Percentiles rank a stretch among this genome's conserved stretches.
These are phyloP conservation scores for Coptodon rendalli DNA, from an alignment of 2,113 vertebrate genomes.

Conservation along the genomic window DNA sequence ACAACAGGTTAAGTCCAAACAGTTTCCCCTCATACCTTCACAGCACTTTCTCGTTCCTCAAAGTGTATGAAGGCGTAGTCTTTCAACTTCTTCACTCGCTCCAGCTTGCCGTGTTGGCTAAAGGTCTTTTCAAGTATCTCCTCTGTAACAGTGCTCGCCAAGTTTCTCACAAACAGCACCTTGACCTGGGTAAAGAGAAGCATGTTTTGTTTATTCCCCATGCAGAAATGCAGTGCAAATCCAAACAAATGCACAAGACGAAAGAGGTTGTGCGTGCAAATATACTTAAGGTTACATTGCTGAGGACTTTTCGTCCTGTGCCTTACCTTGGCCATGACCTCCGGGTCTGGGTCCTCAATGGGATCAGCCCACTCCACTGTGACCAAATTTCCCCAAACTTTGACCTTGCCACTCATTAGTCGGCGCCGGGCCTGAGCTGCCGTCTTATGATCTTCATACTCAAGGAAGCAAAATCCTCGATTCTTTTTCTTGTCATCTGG, in stretches of 20 bases:
- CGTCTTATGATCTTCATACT: slow-evolving; percentile 99
- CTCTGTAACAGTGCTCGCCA: slow-evolving; percentile 95
- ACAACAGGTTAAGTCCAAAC: background rate
- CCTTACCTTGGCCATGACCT: slow-evolving; percentile 98
- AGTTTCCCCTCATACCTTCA: slow-evolving; percentile 79
- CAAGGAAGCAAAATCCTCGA: slow-evolving; percentile 96
- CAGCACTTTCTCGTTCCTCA: slow-evolving; percentile 94
- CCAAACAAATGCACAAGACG: background rate
- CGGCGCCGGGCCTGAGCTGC: slow-evolving; percentile 96
- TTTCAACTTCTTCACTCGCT: slow-evolving; percentile 98
- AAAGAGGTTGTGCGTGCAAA: background rate
- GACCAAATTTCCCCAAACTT: slow-evolving; percentile 98
- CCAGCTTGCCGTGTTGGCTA: slow-evolving; percentile 95
- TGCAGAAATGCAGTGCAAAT: background rate
- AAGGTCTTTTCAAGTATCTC: slow-evolving; percentile 98
- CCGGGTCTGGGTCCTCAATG: slow-evolving; percentile 97
- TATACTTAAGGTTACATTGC: background rate
- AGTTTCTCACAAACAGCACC: slow-evolving; percentile 96
- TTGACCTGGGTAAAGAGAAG: slow-evolving; percentile 78
- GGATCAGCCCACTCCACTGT: slow-evolving; percentile 99
- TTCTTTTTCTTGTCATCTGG: slow-evolving; percentile 99
- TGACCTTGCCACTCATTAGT: slow-evolving; percentile 99
- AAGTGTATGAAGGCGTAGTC: slow-evolving; percentile 99
- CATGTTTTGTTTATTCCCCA: background rate
- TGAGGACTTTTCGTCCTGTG: background rate